These are phyloP conservation scores for Tachuris rubrigastra DNA, from an alignment of 2,113 vertebrate species.

Conservation along the genomic window DNA sequence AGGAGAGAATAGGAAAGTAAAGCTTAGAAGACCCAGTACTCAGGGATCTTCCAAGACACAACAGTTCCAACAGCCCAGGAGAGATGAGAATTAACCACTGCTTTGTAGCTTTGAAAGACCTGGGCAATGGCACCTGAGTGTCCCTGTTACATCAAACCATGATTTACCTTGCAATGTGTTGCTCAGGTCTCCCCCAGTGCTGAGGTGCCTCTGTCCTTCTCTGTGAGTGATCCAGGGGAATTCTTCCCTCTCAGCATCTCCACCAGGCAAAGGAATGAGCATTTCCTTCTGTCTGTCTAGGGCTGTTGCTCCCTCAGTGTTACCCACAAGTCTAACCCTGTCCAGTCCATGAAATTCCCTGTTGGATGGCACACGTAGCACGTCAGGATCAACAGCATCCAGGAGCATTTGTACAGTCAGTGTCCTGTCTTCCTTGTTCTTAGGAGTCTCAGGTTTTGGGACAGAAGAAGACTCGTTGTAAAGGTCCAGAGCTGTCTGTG, in stretches of 20 bases:
- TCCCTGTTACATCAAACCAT: neutral
- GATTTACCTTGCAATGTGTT: slow-evolving; percentile 2
- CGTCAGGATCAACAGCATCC: neutral
- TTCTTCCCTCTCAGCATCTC: neutral
- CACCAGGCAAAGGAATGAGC: neutral
- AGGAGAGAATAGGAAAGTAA: neutral
- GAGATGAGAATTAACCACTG: neutral
- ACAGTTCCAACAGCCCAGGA: neutral
- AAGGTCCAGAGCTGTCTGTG: neutral
- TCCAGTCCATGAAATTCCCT: neutral
- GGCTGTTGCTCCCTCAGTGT: neutral
- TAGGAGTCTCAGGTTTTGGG: neutral
- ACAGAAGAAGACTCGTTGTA: neutral
- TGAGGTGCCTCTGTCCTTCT: neutral
- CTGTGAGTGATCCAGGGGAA: neutral
- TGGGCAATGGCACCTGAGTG: neutral
- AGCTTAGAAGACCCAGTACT: neutral
- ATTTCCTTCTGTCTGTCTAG: neutral
- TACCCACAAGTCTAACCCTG: neutral
- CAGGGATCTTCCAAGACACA: neutral
- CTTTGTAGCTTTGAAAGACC: neutral
- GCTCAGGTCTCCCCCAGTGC: neutral
- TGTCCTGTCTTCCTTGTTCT: neutral
- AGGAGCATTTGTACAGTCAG: neutral
- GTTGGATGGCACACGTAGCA: accelerated